phyloP scores from a whole-genome alignment of 2,113 vertebrate genomes.

The Thalassarche chlororhynchos region DNA sequence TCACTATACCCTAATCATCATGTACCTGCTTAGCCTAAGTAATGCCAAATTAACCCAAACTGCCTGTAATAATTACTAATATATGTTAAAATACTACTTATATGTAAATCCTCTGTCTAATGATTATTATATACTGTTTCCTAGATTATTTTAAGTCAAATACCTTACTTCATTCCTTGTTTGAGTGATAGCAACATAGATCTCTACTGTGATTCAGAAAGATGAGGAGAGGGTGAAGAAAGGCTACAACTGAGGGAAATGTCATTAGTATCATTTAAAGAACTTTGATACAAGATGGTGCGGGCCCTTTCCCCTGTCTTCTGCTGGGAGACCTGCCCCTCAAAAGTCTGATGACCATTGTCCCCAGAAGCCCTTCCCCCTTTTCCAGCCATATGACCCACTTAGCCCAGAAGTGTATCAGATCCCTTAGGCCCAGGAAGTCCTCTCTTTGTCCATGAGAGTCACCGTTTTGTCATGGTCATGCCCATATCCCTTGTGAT shows the following conservation, averaged over 20 bases:
- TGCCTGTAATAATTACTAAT: background rate
- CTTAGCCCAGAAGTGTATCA: background rate
- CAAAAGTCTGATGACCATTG: background rate
- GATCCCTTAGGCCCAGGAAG: background rate
- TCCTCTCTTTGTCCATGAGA: background rate
- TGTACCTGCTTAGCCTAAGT: background rate
- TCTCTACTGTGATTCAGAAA: background rate
- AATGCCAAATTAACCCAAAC: background rate
- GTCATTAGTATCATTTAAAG: background rate
- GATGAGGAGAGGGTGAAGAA: background rate
- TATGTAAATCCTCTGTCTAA: background rate
- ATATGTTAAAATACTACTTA: background rate
- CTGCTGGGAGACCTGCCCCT: background rate
- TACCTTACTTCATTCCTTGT: background rate
- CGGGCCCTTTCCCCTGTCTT: rapidly evolving
- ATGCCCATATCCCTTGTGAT: background rate
- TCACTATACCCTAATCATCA: background rate
- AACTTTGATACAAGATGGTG: background rate
- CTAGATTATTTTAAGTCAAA: background rate
- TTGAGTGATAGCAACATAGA: background rate
- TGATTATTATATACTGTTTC: background rate
- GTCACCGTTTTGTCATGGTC: background rate
- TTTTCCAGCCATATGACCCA: background rate
- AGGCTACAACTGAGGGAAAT: background rate
- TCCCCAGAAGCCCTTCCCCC: background rate